Conservation (phyloP, 2,113 vertebrate species). For the Solea senegalensis region DNA sequence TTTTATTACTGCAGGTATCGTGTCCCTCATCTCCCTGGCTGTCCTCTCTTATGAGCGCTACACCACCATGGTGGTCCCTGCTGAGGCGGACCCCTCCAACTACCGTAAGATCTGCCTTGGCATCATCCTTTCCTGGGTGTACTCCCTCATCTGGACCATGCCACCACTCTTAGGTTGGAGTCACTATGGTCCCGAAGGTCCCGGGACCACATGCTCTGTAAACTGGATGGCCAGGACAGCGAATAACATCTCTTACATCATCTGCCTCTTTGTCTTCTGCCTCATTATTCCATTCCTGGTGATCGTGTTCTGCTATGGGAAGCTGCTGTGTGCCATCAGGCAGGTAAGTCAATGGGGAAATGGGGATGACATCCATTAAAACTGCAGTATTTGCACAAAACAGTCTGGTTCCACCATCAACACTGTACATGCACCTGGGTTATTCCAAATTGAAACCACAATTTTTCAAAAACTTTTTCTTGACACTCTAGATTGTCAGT, state of each 20-base stretch:
- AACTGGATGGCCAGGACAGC: slow-evolving; percentile 83
- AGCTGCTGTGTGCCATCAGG: slow-evolving; percentile 81
- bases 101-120: slow-evolving; percentile 80
- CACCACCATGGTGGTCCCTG: slow-evolving; percentile 80
- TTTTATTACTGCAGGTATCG: slow-evolving; percentile 72
- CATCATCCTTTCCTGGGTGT: slow-evolving; percentile 82
- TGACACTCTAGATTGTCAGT: no score
- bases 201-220: slow-evolving; percentile 86
- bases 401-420: no score
- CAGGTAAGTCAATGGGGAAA: slow-evolving; percentile 74
- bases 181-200: slow-evolving; percentile 83
- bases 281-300: slow-evolving; percentile 82
- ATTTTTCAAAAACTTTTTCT: no score
- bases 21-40: slow-evolving; percentile 85
- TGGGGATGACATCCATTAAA: background rate
- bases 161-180: slow-evolving; percentile 87
- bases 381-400: background rate
- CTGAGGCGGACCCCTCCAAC: slow-evolving; percentile 82
- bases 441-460: no score
- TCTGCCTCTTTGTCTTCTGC: slow-evolving; percentile 86
- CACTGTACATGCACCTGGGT: no score
- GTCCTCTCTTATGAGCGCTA: slow-evolving; percentile 86
- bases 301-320: slow-evolving; percentile 84
- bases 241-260: slow-evolving; percentile 82
- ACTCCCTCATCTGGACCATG: slow-evolving; percentile 83